Evolutionary conservation across 2,888 invertebrate species (phyloP), one percentile per base, ranked within the genome.

Genomic region (Phortica magna): DNA sequence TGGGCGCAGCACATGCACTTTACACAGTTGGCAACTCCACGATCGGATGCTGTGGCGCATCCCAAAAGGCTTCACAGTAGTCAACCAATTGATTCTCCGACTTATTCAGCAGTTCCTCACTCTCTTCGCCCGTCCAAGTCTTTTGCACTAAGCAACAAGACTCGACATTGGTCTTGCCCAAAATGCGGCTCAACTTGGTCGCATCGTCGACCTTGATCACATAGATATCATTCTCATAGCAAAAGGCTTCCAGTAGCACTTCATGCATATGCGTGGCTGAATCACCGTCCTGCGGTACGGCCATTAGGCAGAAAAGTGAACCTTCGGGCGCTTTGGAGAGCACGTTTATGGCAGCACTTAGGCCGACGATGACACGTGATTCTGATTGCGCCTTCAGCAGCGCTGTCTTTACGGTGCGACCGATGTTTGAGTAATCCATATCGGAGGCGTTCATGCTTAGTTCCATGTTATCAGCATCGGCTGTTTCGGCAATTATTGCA

Each of bases 201-300:
- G 93, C 92, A 79, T 92, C 93, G 82, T 94, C 93, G 70, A 94
- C 95, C 93, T 95, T 95, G 81, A 96, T 94, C 74, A 95, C 95
- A 85, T 95, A 95, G 87, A 96, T 96, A 82, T 95, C 95, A 80
- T 96, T 95, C 91, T 96, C 96, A 57, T 94, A 95, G 91, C 96
- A 96, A 90, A 95, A 96, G 0, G 96, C 96, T 87, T 96, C 95
- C 48, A 96, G 92, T 0, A 96, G 92, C 6, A 96, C 96, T 88
- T 95, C 95, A 85, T 96, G 96, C 93, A 96, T 95, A 88, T 96
- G 96, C 7, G 95, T 95, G 6, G 95, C 95, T 42, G 95, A 94
- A 90, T 96, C 96, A 5, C 95, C 95, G 55, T 94, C 94, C 70
- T 93, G 92, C 39, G 95, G 94, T 75, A 94, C 94, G 0, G 95